Evolutionary conservation across 2,888 invertebrate species (phyloP).

Genomic region (Chymomyza caudatula): DNA sequence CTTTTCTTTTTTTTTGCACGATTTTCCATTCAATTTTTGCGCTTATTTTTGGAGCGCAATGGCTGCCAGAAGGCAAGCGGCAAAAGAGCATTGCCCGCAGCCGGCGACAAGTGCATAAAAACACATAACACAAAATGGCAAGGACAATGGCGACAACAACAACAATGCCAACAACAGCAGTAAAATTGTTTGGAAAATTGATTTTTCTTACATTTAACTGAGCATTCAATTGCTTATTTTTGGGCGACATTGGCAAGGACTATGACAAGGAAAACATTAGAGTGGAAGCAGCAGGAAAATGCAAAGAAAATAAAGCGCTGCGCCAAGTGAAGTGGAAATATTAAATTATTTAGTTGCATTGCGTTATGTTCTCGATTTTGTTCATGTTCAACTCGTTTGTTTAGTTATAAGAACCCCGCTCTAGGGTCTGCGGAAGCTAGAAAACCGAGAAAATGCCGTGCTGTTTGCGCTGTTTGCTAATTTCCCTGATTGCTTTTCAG

Average conservation of each 20-base stretch:
- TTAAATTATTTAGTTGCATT: conserved; percentile 74
- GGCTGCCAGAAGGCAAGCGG: conserved; percentile 6
- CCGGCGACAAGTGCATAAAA: conserved; percentile 73
- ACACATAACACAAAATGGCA: conserved; percentile 40
- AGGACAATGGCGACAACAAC: neutral
- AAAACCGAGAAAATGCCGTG: neutral
- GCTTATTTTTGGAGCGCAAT: neutral
- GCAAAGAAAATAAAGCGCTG: conserved; percentile 23
- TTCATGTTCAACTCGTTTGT: conserved; percentile 37
- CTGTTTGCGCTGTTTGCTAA: conserved; percentile 65
- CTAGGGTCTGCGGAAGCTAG: neutral
- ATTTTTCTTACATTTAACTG: conserved; percentile 73
- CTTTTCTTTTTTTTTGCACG: neutral
- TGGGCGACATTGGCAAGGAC: conserved; percentile 31
- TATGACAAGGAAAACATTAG: conserved; percentile 17
- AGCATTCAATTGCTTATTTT: conserved; percentile 73
- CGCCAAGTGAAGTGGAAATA: conserved; percentile 70
- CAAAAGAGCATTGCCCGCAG: conserved; percentile 67
- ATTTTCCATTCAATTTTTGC: conserved; percentile 5
- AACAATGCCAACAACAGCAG: conserved; percentile 27
- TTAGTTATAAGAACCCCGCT: conserved; percentile 9
- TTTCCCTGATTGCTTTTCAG: conserved; percentile 72
- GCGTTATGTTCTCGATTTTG: conserved; percentile 44
- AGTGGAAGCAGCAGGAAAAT: neutral
- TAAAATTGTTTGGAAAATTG: conserved; percentile 74